A percentile compares a stretch with the other conserved stretches of the same genome.
Conservation (phyloP, 2,888 invertebrate species). For the Opisthograptis luteolata region DNA sequence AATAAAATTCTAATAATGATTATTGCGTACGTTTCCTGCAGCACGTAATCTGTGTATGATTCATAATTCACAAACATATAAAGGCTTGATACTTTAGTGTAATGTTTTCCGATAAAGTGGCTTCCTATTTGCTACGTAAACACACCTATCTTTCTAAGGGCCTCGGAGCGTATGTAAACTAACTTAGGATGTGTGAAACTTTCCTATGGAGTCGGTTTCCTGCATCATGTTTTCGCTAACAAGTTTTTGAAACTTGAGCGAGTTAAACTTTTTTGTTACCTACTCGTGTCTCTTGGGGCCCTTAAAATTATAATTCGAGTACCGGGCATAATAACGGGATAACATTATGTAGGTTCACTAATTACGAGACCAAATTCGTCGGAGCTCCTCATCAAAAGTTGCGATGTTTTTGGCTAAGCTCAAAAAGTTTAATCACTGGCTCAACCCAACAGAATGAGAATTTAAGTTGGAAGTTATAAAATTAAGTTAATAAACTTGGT, state of each 20-base stretch:
- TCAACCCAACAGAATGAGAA: slow-evolving; percentile 29
- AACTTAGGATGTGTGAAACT: slow-evolving; percentile 12
- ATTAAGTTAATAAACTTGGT: slow-evolving; percentile 23
- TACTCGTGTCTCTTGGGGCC: not conserved
- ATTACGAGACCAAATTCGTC: slow-evolving; percentile 49
- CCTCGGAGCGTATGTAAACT: slow-evolving; percentile 6
- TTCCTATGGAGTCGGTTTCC: slow-evolving; percentile 12
- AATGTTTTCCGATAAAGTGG: slow-evolving; percentile 14
- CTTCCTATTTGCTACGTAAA: slow-evolving; percentile 22
- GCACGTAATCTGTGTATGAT: slow-evolving; percentile 19
- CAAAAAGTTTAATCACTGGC: slow-evolving; percentile 57
- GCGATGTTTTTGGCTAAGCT: slow-evolving; percentile 53
- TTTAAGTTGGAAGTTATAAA: slow-evolving; percentile 31
- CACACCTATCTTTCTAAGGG: slow-evolving; percentile 8
- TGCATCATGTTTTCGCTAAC: slow-evolving; percentile 1
- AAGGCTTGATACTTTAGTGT: slow-evolving; percentile 3
- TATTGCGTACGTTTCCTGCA: slow-evolving; percentile 8
- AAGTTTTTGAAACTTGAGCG: slow-evolving; percentile 9
- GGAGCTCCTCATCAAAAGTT: slow-evolving; percentile 56
- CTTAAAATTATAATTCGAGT: slow-evolving; percentile 11
- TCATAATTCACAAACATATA: slow-evolving; percentile 9
- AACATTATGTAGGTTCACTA: slow-evolving; percentile 46
- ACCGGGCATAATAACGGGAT: slow-evolving; percentile 14
- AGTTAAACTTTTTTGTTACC: not conserved
- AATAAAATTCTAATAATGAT: not conserved